Evolutionary conservation across 2,113 vertebrate species (phyloP), one percentile per base, ranked within the genome.

Genomic region (Ictalurus furcatus): DNA sequence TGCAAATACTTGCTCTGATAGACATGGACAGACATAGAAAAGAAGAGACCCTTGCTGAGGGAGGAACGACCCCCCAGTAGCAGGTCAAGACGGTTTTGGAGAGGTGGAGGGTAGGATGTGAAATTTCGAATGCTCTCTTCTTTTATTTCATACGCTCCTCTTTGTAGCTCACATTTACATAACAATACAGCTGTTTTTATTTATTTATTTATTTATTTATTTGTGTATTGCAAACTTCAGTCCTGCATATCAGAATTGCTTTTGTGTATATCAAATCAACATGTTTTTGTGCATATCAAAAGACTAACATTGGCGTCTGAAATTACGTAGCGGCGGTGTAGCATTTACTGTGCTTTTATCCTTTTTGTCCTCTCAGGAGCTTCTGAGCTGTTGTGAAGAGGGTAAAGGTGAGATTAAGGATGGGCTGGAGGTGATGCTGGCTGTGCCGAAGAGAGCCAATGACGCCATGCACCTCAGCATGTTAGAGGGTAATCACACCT

Each of bases 381-480:
- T 99, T 79, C 95, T 99, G 92, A 98, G 98, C 19, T 99, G 98
- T 93, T 99, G 98, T 1, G 98, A 99, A 95, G 98, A 99, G 93
- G 98, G 98, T 54, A 99, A 99, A 93, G 98, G 98, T 28, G 98
- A 99, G 59, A 97, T 99, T 58, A 99, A 99, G 92, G 98, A 99
- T 40, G 98, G 98, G 17, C 92, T 99, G 95, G 98, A 99, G 87
- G 98, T 99, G 92, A 99, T 99, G 98, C 96, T 99, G 84, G 96
- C 97, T 19, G 98, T 99, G 76, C 98, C 98, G 0, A 99, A 99
- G 95, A 98, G 97, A 95, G 98, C 98, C 81, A 99, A 99, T 0
- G 98, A 99, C 0, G 98, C 98, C 59, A 99, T 99, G 98, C 98
- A 99, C 0, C 97, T 99, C 90, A 98, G 97, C 96, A 99, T 99